Evolutionary conservation across 2,113 vertebrate genomes (phyloP).

Genomic region (Bubo blakistoni): DNA sequence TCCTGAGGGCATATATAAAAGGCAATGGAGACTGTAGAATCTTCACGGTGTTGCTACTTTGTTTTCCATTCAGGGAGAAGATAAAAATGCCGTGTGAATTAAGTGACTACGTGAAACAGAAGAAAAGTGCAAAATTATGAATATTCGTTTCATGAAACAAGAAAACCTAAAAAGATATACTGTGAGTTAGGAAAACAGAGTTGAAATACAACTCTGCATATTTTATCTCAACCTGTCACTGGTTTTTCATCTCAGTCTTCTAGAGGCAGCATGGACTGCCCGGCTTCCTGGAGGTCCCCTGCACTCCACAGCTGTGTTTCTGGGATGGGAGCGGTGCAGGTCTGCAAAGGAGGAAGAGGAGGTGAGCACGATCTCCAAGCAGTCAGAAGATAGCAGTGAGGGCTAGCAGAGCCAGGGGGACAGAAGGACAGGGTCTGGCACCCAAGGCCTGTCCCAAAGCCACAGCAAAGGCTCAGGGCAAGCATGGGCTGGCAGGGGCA

Average conservation of each 20-base stretch:
- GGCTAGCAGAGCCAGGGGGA: too few species aligned
- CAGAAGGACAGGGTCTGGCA: neutral
- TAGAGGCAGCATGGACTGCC: neutral
- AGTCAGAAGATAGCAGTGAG: too few species aligned
- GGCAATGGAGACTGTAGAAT: neutral
- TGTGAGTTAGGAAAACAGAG: neutral
- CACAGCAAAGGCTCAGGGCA: neutral
- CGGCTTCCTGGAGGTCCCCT: neutral
- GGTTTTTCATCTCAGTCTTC: neutral
- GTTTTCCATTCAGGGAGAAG: neutral
- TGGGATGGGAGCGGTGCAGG: neutral
- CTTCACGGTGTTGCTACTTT: neutral
- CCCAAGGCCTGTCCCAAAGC: neutral
- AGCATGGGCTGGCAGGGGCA: neutral
- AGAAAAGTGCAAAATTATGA: neutral
- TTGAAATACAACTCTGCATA: neutral
- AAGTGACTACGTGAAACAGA: neutral
- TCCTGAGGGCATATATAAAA: neutral
- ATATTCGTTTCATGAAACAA: neutral
- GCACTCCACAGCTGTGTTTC: neutral
- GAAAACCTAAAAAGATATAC: neutral
- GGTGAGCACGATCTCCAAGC: neutral
- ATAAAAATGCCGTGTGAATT: neutral
- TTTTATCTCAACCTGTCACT: neutral
- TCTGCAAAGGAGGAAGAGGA: neutral